Base-by-base conservation (phyloP, 2,888 invertebrate species). In the Tipula helvola region DNA sequence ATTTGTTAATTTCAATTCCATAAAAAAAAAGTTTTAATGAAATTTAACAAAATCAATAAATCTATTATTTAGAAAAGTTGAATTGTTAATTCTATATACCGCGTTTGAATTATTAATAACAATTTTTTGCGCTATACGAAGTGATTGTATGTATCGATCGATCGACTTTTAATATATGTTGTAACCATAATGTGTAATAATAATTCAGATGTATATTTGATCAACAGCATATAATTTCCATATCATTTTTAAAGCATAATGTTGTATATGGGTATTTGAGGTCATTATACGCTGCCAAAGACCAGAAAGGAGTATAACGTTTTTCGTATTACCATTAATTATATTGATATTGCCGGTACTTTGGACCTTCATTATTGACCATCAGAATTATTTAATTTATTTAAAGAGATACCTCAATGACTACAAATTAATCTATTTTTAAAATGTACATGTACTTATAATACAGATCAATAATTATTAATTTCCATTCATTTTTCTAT, bases 1-100 rank as follows among this genome's bases (percentile, higher is more conserved):
- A 71, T 71, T 71, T 71, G 71, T 71, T 71, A 71, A 71, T 71
- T 71, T 71, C 71, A 71, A 71, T 71, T 71, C 71, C 71, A 71
- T 71, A 71, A 12, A 28, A 71, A 28, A 39, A 39, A 39, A 39
- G 39, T 39, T 57, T 57, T 57, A 16, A 57, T 57, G 12, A 71
- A 71, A 28, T 71, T 71, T 71, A 71, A 71, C 71, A 71, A 71
- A 71, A 71, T 71, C 71, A 71, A 71, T 71, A 71, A 71, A 71
- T 71, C 71, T 71, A 71, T 57, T 57, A 57, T 57, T 57, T 57
- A n/a, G 8, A 16, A 57, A 71, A 28, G 71, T 71, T 18, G 71
- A 71, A 71, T 71, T 71, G 28, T 10, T n/a, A 71, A 71, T 18
- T 71, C 71, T 18, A 3, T 71, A 28, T 71, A 71, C 71, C 71